Percentiles rank a stretch among this genome's conserved stretches.
These are phyloP conservation scores for Neostethus bicornis DNA, from an alignment of 2,797 vertebrate species.

Conservation along the genomic window DNA sequence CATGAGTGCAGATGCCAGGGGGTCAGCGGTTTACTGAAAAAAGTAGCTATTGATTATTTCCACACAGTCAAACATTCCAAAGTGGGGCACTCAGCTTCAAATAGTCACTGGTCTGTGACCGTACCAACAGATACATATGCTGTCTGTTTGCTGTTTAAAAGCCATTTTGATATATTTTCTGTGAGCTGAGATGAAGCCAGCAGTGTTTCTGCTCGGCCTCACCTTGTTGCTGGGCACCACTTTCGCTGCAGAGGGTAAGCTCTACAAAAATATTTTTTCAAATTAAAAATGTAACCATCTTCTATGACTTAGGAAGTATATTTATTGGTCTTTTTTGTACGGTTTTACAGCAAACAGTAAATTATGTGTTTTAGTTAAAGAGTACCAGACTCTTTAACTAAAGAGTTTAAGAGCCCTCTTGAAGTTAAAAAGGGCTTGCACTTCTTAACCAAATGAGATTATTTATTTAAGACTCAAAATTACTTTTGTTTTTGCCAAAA, in stretches of 20 bases:
- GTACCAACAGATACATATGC: neutral
- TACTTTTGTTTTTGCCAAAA: too few species aligned
- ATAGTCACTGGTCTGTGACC: slow-evolving; percentile 1
- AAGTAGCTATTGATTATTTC: slow-evolving; percentile 55
- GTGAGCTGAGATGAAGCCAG: slow-evolving; percentile 61
- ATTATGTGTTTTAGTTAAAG: too few species aligned
- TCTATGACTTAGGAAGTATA: too few species aligned
- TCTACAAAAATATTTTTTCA: too few species aligned
- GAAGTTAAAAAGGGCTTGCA: too few species aligned
- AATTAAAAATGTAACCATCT: too few species aligned
- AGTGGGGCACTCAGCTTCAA: slow-evolving; percentile 38
- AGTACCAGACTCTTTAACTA: too few species aligned
- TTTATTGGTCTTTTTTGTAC: too few species aligned
- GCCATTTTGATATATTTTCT: slow-evolving; percentile 12
- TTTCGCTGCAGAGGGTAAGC: slow-evolving; percentile 76
- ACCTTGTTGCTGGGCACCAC: slow-evolving; percentile 45
- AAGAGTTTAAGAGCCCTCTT: too few species aligned
- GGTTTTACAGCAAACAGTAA: too few species aligned
- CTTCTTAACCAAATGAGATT: too few species aligned
- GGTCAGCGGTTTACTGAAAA: slow-evolving; percentile 57
- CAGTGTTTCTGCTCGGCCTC: slow-evolving; percentile 62
- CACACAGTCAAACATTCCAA: slow-evolving; percentile 29
- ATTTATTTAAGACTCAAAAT: too few species aligned
- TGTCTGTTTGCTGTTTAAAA: slow-evolving; percentile 5
- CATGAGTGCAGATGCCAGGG: slow-evolving; percentile 37